Percentiles rank a stretch among this genome's conserved stretches.
Conservation (phyloP, 1,140 invertebrate species). For the Drosophila jambulina region DNA sequence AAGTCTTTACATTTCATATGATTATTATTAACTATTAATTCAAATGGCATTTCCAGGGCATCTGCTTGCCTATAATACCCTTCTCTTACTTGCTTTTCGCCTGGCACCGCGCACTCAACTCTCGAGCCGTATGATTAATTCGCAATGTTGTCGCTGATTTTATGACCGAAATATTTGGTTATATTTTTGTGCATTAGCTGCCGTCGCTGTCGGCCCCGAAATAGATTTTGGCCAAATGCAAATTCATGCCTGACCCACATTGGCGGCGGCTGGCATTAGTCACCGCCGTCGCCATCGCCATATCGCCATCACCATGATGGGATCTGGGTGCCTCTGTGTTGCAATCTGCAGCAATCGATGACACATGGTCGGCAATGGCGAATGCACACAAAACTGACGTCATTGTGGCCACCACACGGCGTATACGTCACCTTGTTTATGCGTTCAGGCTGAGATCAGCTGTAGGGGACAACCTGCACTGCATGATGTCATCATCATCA, state of each 20-base stretch:
- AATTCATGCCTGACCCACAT: constrained; percentile 83
- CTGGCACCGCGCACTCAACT: constrained; percentile 58
- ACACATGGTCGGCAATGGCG: constrained; percentile 48
- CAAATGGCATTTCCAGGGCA: not conserved
- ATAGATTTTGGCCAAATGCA: constrained; percentile 77
- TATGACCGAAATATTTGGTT: constrained; percentile 68
- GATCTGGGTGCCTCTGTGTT: constrained; percentile 44
- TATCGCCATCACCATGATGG: constrained; percentile 22
- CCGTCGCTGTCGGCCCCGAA: constrained; percentile 37
- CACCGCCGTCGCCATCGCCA: constrained; percentile 41
- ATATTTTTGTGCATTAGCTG: constrained; percentile 58
- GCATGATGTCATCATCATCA: constrained; percentile 20
- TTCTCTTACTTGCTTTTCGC: constrained; percentile 10
- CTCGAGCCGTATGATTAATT: constrained; percentile 72
- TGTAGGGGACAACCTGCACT: constrained; percentile 17
- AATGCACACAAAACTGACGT: constrained; percentile 58
- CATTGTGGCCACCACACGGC: constrained; percentile 43
- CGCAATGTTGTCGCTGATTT: constrained; percentile 72
- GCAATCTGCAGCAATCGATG: constrained; percentile 69
- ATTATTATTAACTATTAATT: not conserved
- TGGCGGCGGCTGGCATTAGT: constrained; percentile 72
- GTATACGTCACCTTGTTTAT: constrained; percentile 57
- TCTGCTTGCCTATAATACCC: not conserved
- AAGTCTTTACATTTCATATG: too few species aligned
- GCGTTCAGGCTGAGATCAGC: constrained; percentile 38